Evolutionary conservation across 1,140 invertebrate genomes (phyloP), one percentile per base, ranked within the genome.

Genomic region (Aphis craccivora): DNA sequence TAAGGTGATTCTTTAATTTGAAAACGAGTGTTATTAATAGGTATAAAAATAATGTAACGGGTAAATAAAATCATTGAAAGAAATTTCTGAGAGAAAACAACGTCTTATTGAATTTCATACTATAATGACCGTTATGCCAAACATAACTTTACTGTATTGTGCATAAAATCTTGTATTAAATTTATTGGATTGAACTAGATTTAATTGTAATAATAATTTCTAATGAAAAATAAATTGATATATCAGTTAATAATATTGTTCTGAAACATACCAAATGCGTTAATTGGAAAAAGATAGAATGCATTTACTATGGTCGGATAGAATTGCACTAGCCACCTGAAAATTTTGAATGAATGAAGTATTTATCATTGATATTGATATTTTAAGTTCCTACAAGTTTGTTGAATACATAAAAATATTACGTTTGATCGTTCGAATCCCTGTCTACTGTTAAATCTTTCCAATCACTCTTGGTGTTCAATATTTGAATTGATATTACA

Each of bases 221-320:
- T n/a, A n/a, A n/a, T n/a, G n/a, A 76, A 76, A 67, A 76, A 76
- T 76, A n/a, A 76, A 18, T 35, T 0, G 14, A 76, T 18, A 40
- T 40, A 40, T 18, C 30, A n/a, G 30, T 5, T n/a, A n/a, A 76
- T 76, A 76, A 76, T 76, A 76, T 76, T 67, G 30, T 45, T 30
- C 4, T n/a, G 1, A 30, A 88, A 93, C 91, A 86, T 93, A 93
- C 91, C 86, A 86, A 93, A 86, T 55, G 91, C 81, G 25, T 84
- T 83, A 35, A 48, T 55, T 20, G 81, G 43, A 83, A n/a, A n/a
- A 40, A 11, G 7, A 55, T 55, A 43, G 48, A 55, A 93, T 37
- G 91, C 91, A 55, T 93, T 93, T n/a, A 93, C 91, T 43, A 86
- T 35, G 23, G 40, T 25, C 11, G 81, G 81, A 18, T 40, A 1